Evolutionary conservation across 2,888 invertebrate genomes (phyloP).

Genomic region (Brachynemurus nebulosus): DNA sequence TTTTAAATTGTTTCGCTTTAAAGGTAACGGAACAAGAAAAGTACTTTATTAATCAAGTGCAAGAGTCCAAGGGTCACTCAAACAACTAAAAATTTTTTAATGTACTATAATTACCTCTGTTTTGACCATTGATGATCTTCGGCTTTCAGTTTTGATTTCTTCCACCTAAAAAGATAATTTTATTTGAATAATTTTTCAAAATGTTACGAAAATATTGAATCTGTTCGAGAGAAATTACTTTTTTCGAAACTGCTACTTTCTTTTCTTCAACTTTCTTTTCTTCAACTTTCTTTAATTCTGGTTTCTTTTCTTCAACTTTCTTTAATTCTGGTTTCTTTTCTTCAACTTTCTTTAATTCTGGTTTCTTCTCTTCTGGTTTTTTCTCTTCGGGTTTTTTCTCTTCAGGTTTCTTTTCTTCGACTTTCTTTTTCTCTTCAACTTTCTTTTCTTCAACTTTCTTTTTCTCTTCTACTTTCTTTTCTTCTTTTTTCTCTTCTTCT

Average conservation of each 20-base stretch:
- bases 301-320: slow-evolving; percentile 17
- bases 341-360: slow-evolving; percentile 15
- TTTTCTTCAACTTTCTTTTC: slow-evolving; percentile 42
- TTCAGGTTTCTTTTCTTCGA: too few relatives aligned
- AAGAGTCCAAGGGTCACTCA: too few relatives aligned
- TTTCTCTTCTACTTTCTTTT: slow-evolving; percentile 27
- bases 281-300: slow-evolving; percentile 36
- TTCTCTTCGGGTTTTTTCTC: too few relatives aligned
- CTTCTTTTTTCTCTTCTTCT: slow-evolving; percentile 23
- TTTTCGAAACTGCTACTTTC: slow-evolving; percentile 22
- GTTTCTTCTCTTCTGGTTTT: too few relatives aligned
- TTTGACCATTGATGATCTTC: slow-evolving; percentile 29
- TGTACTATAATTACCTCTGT: slow-evolving; percentile 27
- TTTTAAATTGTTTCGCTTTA: too few relatives aligned
- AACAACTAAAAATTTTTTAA: slow-evolving; percentile 19
- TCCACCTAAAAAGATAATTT: slow-evolving; percentile 29
- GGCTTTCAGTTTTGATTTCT: slow-evolving; percentile 28
- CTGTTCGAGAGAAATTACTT: neutral
- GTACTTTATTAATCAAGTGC: neutral
- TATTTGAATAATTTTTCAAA: too few relatives aligned
- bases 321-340: slow-evolving; percentile 15
- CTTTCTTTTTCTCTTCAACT: too few relatives aligned
- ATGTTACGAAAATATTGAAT: too few relatives aligned
- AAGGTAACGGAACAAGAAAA: neutral
- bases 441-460: slow-evolving; percentile 28